phyloP scores from a whole-genome alignment of 2,113 vertebrate genomes.

The Macquaria ambigua region DNA sequence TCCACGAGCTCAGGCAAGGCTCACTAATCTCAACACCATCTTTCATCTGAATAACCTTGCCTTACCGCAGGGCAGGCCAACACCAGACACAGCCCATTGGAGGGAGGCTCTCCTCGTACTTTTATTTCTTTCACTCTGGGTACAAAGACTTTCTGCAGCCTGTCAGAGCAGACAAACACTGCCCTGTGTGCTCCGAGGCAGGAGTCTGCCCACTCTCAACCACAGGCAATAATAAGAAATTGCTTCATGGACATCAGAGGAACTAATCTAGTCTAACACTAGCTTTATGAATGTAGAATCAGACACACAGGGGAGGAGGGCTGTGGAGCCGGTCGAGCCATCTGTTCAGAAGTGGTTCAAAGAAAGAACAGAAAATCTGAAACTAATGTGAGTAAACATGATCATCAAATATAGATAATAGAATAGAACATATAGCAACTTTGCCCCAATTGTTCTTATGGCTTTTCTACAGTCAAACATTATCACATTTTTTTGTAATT shows the following conservation, averaged over 20 bases:
- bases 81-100: conserved; percentile 72
- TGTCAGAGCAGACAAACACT: conserved; percentile 55
- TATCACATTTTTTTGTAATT: conserved; percentile 36
- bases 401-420: conserved; percentile 71
- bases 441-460: conserved; percentile 22
- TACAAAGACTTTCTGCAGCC: conserved; percentile 62
- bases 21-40: conserved; percentile 85
- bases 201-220: conserved; percentile 54
- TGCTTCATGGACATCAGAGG: conserved; percentile 68
- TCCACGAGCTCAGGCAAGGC: conserved; percentile 74
- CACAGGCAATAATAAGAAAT: conserved; percentile 66
- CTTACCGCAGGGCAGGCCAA: conserved; percentile 78
- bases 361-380: conserved; percentile 60
- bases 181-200: conserved; percentile 48
- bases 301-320: conserved; percentile 62
- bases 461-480: conserved; percentile 30
- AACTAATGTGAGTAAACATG: conserved; percentile 65
- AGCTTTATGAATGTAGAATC: conserved; percentile 76
- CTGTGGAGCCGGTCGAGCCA: conserved; percentile 53
- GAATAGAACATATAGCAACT: conserved; percentile 39
- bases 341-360: conserved; percentile 73
- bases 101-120: conserved; percentile 63
- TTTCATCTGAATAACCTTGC: conserved; percentile 87
- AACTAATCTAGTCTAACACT: conserved; percentile 71
- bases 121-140: conserved; percentile 69